Percentiles rank a stretch among this genome's conserved stretches.
Conservation (phyloP, 2,113 vertebrate genomes). For the Myxocyprinus asiaticus region DNA sequence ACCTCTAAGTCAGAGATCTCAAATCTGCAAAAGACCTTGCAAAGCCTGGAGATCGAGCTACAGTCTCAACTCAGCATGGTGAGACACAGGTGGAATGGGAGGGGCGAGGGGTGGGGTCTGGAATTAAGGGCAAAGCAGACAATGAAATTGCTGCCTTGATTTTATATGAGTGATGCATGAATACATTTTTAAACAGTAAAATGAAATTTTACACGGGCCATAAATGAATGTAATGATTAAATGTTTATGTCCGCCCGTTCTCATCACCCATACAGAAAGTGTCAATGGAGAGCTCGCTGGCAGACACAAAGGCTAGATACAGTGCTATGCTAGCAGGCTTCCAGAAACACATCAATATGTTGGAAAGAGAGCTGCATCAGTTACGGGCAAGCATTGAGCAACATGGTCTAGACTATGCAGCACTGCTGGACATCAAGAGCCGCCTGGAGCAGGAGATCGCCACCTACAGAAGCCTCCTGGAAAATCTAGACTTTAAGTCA, state of each 20-base stretch:
- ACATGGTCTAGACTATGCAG: slow-evolving; percentile 73
- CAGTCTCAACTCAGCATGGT: slow-evolving; percentile 98
- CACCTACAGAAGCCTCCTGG: slow-evolving; percentile 78
- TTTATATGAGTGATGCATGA: not conserved
- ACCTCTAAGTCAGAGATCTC: slow-evolving; percentile 87
- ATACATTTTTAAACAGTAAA: slow-evolving; percentile 53
- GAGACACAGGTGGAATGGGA: slow-evolving; percentile 36
- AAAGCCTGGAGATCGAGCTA: slow-evolving; percentile 93
- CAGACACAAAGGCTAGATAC: slow-evolving; percentile 74
- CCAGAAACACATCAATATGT: slow-evolving; percentile 76
- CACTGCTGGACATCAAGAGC: slow-evolving; percentile 78
- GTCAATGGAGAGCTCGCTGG: slow-evolving; percentile 73
- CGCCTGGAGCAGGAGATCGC: slow-evolving; percentile 80
- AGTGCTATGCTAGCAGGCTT: slow-evolving; percentile 68
- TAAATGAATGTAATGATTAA: not conserved
- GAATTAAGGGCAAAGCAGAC: too few species aligned
- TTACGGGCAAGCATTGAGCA: slow-evolving; percentile 72
- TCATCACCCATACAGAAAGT: slow-evolving; percentile 67
- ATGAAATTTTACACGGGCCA: not conserved
- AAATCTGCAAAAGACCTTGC: slow-evolving; percentile 87
- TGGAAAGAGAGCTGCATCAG: slow-evolving; percentile 69
- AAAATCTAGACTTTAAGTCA: slow-evolving; percentile 76
- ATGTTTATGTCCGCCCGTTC: not conserved
- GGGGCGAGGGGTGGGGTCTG: not conserved
- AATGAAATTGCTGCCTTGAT: too few species aligned